Evolutionary conservation across 2,888 invertebrate species (phyloP).

Genomic region (Caenorhabditis plicata): DNA sequence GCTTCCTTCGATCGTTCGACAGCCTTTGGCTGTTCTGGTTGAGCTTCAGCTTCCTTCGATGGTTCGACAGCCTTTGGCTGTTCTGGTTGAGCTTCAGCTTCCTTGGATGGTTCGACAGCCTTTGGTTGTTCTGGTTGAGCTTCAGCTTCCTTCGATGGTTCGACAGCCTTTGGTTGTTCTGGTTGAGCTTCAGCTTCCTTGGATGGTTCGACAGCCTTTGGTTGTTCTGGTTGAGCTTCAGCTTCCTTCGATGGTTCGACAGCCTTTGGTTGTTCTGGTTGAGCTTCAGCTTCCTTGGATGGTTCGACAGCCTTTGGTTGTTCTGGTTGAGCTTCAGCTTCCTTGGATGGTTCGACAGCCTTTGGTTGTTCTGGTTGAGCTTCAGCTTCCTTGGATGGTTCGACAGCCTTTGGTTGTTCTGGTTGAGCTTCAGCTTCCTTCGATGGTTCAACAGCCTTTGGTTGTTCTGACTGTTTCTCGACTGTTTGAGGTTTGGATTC

Average conservation of each 20-base stretch:
- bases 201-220: background rate
- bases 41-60: conserved; percentile 9
- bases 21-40: conserved; percentile 3
- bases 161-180: background rate
- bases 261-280: background rate
- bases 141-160: background rate
- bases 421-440: background rate
- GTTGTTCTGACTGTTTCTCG: conserved; percentile 15
- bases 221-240: background rate
- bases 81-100: background rate
- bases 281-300: background rate
- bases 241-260: background rate
- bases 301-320: background rate
- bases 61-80: background rate
- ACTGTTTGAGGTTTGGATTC: too few species aligned
- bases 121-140: background rate
- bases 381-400: background rate
- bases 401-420: background rate
- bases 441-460: background rate
- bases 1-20: background rate
- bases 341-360: background rate
- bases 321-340: conserved; percentile 15
- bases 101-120: background rate
- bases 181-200: conserved; percentile 16
- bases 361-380: background rate